Evolutionary conservation across 2,888 invertebrate species (phyloP), one percentile per base, ranked within the genome.

Genomic region (Cabera pusaria): DNA sequence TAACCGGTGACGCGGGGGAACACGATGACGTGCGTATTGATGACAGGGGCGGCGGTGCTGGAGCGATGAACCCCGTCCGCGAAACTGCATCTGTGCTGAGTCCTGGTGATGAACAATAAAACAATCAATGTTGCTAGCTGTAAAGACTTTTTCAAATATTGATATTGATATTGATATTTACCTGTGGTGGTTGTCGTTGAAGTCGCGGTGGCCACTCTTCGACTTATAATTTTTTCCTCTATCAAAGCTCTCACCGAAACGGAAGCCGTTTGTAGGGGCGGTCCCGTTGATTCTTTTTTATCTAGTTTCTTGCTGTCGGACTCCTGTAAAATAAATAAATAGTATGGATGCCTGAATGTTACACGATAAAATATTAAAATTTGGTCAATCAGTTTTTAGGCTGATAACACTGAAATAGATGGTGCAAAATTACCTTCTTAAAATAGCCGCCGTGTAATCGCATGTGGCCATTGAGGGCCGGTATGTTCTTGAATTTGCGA

Each of bases 381-480:
- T n/a, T n/a, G n/a, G n/a, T n/a, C n/a, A n/a, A n/a, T n/a, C n/a
- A n/a, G n/a, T n/a, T n/a, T n/a, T n/a, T n/a, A n/a, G n/a, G n/a
- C n/a, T n/a, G n/a, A n/a, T n/a, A n/a, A n/a, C n/a, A n/a, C n/a
- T n/a, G n/a, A n/a, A n/a, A n/a, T n/a, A n/a, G n/a, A n/a, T n/a
- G 6, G 1, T 3, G 18, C 5, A 18, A 34, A 42, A 46, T 57
- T 80, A 95, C 95, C 93, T 97, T 97, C 83, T 98, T 98, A 72
- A 97, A 96, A 82, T 98, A 98, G 37, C 98, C 98, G 23, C 98
- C 98, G 79, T 99, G 98, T 49, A 98, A 91, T 64, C 98, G 92
- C 98, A 98, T 98, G 75, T 98, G 98, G 4, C 98, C 98, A 82
- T 99, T 99, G 37, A 99, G 92, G 12, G 98, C 98, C 9, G 98